Base-by-base conservation (phyloP, 2,888 invertebrate species). In the Fissipunctia ypsillon region DNA sequence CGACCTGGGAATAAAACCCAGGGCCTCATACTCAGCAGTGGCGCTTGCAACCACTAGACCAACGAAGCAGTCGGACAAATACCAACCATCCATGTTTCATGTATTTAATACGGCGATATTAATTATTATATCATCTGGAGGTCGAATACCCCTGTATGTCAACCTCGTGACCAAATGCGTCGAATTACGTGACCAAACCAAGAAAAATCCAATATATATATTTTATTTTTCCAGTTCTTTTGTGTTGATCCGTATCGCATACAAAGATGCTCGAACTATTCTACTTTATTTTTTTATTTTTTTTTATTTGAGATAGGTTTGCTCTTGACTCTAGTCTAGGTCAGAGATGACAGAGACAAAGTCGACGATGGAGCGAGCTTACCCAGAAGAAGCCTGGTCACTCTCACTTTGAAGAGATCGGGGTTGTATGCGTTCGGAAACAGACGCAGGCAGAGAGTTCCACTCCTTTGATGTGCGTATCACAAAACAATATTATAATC, bases 111-210 rank as follows among this genome's bases (percentile, higher is more conserved):
- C 66, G 54, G 73, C 28, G 38, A 41, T 69, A 81, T 73, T 81
- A 71, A 74, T n/a, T n/a, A n/a, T n/a, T n/a, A n/a, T 78, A 73
- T 69, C 52, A 68, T 69, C 35, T 52, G 57, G 16, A 43, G 52
- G 76, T 50, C 48, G 41, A 31, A 54, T 31, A 12, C 41, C 28
- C 54, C 35, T 63, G 48, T 82, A 50, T 50, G 38, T 82, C 16
- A 43, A 63, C 67, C 69, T 50, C 80, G 83, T 73, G 76, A 57
- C 72, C 56, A 70, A 83, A 80, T 79, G 65, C 70, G 63, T 25
- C 54, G 38, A 25, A 66, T 31, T 84, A 78, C 80, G 83, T 87
- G 87, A 85, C 81, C 22, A 45, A 78, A 81, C 69, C 74, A 38
- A 63, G 68, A 73, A 80, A 76, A 67, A 68, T 63, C 71, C 43